Conservation (phyloP, 2,888 invertebrate genomes). For the Thyatira batis region DNA sequence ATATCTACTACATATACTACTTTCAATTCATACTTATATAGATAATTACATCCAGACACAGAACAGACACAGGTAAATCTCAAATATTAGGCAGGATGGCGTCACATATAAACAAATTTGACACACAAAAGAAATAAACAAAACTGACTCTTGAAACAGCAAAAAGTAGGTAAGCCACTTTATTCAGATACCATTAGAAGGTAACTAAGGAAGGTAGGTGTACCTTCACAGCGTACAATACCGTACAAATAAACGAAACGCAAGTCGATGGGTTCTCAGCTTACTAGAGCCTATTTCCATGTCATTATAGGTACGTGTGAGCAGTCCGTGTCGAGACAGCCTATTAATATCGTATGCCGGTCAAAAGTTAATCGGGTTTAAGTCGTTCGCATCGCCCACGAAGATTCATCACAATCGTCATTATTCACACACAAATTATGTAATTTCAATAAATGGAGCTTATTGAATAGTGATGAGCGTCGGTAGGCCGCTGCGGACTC, state of each 20-base stretch:
- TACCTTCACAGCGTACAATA: too few species aligned
- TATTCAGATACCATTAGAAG: not conserved
- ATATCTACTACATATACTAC: too few species aligned
- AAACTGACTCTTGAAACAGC: too few species aligned
- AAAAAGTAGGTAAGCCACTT: not conserved
- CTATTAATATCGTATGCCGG: constrained; percentile 76
- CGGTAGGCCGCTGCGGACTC: constrained; percentile 71
- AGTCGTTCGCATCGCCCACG: constrained; percentile 80
- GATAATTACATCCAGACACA: too few species aligned
- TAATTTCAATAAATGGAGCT: constrained; percentile 82
- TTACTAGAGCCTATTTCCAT: constrained; percentile 64
- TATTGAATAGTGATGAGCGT: constrained; percentile 82
- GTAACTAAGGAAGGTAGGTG: too few species aligned
- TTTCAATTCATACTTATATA: too few species aligned
- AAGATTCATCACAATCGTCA: constrained; percentile 82
- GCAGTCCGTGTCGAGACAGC: constrained; percentile 56
- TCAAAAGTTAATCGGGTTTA: constrained; percentile 82
- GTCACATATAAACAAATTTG: too few species aligned
- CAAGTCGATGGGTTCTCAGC: constrained; percentile 46
- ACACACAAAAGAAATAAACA: too few species aligned
- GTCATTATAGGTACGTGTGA: constrained; percentile 56
- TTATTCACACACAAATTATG: constrained; percentile 83
- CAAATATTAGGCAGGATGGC: too few species aligned
- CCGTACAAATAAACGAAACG: constrained; percentile 50
- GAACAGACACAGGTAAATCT: too few species aligned